Evolutionary conservation across 2,113 vertebrate species (phyloP).

Genomic region (Dolichallabes microphthalmus): DNA sequence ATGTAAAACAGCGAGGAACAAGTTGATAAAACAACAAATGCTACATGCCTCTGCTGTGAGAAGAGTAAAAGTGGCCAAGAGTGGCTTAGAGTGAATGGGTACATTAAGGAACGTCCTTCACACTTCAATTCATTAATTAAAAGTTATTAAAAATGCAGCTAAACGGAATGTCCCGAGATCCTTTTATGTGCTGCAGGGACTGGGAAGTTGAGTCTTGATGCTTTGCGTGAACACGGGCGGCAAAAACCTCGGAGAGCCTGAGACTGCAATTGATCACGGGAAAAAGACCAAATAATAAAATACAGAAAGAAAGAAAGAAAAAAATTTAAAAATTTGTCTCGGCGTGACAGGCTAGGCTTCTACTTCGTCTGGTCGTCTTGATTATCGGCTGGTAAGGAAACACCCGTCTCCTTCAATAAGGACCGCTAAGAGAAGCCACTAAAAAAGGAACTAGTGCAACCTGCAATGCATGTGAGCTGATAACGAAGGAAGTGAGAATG

Average conservation of each 20-base stretch:
- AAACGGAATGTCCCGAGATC: slow-evolving; percentile 5
- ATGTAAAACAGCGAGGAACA: slow-evolving; percentile 59
- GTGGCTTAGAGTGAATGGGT: slow-evolving; percentile 27
- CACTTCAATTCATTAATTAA: slow-evolving; percentile 53
- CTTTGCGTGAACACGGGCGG: neutral
- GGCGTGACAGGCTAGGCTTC: neutral
- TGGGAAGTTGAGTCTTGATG: slow-evolving; percentile 9
- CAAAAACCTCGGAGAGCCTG: neutral
- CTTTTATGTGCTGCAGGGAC: neutral
- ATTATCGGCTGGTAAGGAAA: slow-evolving; percentile 4
- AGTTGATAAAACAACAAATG: slow-evolving; percentile 67
- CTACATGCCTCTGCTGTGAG: slow-evolving; percentile 55
- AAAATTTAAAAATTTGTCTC: neutral
- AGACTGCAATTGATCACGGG: neutral
- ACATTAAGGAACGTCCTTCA: slow-evolving; percentile 51
- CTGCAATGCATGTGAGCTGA: neutral
- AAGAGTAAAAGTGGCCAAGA: slow-evolving; percentile 27
- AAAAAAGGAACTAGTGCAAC: neutral
- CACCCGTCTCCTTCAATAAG: neutral
- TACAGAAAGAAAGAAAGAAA: neutral
- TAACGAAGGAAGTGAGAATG: neutral
- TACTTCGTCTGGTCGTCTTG: neutral
- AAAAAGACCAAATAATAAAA: neutral
- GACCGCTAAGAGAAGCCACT: slow-evolving; percentile 16
- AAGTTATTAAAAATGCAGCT: slow-evolving; percentile 20